Base-by-base conservation (phyloP, 2,113 vertebrate species). In the Ochotona curzoniae region DNA sequence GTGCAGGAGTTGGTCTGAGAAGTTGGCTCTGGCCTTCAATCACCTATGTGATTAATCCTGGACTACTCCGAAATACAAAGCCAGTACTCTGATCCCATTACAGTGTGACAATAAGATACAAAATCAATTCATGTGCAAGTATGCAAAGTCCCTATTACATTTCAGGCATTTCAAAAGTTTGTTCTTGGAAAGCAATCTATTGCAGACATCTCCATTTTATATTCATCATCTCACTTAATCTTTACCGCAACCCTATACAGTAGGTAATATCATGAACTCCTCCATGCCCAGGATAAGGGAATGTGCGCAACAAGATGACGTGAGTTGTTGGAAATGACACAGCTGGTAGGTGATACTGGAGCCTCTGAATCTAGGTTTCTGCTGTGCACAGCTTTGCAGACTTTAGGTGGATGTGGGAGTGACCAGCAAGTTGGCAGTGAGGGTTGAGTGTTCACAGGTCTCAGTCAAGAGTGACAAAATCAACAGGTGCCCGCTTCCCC, bases 351-450 rank as follows among this genome's bases (percentile, higher is more conserved):
- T 0, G 69, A 23, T 49, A 87, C 67, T 38, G 44, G 54, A 90
- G 87, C 70, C 85, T 85, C 25, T 83, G 91, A 79, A 87, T 10
- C 5, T 28, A 78, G 49, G 80, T 38, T 94, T 83, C 63, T 73
- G 23, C 2, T 26, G 54, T 28, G 83, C 30, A 28, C 64, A 80
- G 91, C 5, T 69, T 10, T 8, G 5, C 38, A 44, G 38, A 6
- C 38, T 0, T 9, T 20, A 2, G 8, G 1, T 35, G 10, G 2
- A 0, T 47, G 11, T 9, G 6, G 32, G 38, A 17, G 25, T 14
- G 63, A 28, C 64, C 49, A 80, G 8, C 14, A 12, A 15, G 60
- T 2, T 1, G 0, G 23, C 2, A 2, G 32, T 1, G 0, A 2
- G 4, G 4, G 0, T 25, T 85, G 70, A 57, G 28, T 35, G 26